Percentiles rank a stretch among this genome's conserved stretches.
phyloP scores from a whole-genome alignment of 2,113 vertebrate genomes.

The Prunella himalayana region DNA sequence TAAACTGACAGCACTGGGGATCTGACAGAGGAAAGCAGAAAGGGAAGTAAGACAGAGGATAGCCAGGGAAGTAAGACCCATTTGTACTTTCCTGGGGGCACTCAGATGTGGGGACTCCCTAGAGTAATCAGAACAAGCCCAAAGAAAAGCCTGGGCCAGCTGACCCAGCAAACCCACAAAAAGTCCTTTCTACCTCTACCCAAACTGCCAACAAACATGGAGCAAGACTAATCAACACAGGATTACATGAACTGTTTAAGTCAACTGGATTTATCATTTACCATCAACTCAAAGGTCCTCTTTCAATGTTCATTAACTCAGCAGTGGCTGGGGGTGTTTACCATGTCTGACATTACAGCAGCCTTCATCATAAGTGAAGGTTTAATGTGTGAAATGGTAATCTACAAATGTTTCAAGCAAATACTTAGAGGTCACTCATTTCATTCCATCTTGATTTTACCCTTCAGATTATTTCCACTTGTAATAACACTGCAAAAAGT shows the following conservation, averaged over 20 bases:
- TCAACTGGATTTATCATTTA: not conserved
- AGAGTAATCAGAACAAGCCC: not conserved
- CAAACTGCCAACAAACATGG: not conserved
- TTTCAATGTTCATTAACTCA: not conserved
- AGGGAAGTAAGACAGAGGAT: not conserved
- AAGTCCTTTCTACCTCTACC: not conserved
- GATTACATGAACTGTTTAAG: not conserved
- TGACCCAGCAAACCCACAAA: not conserved
- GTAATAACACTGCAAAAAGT: not conserved
- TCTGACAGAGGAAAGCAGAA: not conserved
- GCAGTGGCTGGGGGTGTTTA: not conserved
- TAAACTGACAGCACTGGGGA: not conserved
- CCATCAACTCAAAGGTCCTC: not conserved
- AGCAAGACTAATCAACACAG: not conserved
- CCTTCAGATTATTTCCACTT: not conserved
- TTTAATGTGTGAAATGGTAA: not conserved
- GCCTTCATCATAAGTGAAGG: not conserved
- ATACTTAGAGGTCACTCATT: not conserved
- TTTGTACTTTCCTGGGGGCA: not conserved
- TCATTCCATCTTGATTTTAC: not conserved
- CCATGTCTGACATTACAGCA: not conserved
- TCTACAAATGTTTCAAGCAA: not conserved
- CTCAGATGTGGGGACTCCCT: not conserved
- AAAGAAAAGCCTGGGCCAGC: not conserved
- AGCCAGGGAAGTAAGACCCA: not conserved